phyloP scores from a whole-genome alignment of 2,888 invertebrate genomes.

The Tinea pellionella region DNA sequence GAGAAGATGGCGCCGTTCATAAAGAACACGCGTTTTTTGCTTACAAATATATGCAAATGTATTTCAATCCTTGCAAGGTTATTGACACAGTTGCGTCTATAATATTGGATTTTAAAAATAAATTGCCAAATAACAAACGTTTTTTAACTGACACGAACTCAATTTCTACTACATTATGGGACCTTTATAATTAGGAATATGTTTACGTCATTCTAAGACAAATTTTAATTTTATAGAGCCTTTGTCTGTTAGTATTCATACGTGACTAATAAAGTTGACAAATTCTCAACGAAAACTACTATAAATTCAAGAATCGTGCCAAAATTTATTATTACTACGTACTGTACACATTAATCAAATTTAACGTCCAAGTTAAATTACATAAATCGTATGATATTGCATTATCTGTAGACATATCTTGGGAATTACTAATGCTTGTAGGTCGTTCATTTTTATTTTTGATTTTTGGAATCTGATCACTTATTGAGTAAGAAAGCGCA shows the following conservation, averaged over 20 bases:
- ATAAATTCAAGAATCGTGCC: not conserved
- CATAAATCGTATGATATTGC: slow-evolving; percentile 5
- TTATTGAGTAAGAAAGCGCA: no score
- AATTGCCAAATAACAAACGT: slow-evolving; percentile 45
- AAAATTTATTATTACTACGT: not conserved
- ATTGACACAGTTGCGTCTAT: slow-evolving; percentile 54
- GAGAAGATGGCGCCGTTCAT: slow-evolving; percentile 14
- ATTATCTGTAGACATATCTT: slow-evolving; percentile 38
- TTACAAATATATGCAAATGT: slow-evolving; percentile 48
- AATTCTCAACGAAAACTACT: not conserved
- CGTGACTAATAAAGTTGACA: not conserved
- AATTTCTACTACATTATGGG: slow-evolving; percentile 23
- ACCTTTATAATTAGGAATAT: not conserved
- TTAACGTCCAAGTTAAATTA: not conserved
- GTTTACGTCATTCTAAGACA: slow-evolving; percentile 14
- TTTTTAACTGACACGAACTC: slow-evolving; percentile 43
- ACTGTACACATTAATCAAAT: not conserved
- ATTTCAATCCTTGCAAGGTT: slow-evolving; percentile 52
- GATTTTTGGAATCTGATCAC: no score
- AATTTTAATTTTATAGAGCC: not conserved
- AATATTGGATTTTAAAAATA: slow-evolving; percentile 32
- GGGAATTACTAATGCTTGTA: slow-evolving; percentile 19
- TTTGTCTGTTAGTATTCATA: not conserved
- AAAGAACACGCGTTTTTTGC: slow-evolving; percentile 31
- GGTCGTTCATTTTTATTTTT: not conserved